phyloP scores from a whole-genome alignment of 2,888 invertebrate species.

The Yponomeuta sedellus region DNA sequence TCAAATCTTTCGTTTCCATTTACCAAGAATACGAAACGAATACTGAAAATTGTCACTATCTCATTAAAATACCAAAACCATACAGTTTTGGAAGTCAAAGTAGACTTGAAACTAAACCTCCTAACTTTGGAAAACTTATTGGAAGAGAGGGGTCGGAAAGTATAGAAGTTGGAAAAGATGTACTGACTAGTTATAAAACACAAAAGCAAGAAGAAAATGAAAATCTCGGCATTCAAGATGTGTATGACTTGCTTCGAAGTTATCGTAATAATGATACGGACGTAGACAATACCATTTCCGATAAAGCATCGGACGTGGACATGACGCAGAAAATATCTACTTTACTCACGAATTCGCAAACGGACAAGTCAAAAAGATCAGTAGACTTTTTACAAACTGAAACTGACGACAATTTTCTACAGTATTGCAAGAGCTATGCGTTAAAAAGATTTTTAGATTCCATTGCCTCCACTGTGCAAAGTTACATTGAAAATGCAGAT shows the following conservation, averaged over 20 bases:
- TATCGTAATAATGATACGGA: not conserved
- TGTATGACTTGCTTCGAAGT: not conserved
- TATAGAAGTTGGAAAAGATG: not conserved
- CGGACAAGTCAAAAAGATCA: not conserved
- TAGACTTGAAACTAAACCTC: not conserved
- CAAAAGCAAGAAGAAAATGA: not conserved
- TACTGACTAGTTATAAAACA: not conserved
- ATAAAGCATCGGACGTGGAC: not conserved
- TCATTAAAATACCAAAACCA: not conserved
- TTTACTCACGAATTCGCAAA: not conserved
- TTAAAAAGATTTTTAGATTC: not conserved
- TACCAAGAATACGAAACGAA: not conserved
- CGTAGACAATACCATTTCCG: not conserved
- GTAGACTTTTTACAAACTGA: not conserved
- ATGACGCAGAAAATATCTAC: not conserved
- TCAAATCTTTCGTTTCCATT: not conserved
- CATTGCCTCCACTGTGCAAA: not conserved
- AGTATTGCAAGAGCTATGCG: not conserved
- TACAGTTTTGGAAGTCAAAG: not conserved
- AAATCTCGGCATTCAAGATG: not conserved
- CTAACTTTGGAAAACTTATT: not conserved
- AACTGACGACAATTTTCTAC: not conserved
- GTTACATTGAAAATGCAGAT: not conserved
- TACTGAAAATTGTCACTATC: not conserved
- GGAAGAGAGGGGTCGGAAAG: not conserved